Evolutionary conservation across 2,888 invertebrate species (phyloP), one percentile per base, ranked within the genome.

Genomic region (Cryptus viduatorius): DNA sequence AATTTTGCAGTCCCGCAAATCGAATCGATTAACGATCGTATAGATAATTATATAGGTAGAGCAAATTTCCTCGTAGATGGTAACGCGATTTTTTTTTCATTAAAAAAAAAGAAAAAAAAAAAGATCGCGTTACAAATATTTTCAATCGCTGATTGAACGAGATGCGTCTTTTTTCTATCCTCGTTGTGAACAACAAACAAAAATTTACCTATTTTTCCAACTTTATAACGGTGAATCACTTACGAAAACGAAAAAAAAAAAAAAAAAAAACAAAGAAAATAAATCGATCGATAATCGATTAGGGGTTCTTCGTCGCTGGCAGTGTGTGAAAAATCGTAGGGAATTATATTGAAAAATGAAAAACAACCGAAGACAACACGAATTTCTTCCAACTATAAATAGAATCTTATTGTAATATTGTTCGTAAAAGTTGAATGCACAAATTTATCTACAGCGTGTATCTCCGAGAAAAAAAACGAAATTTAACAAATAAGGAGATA

Each of bases 141-240:
- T 48, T 78, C 69, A 56, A 78, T 75, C 56, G 69, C 24, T 65
- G 72, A 69, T 68, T 61, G 68, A 64, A 61, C 71, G 72, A 50
- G 44, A 72, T 61, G 48, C 69, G 68, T 67, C 81, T 81, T 69
- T 84, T 81, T 84, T 72, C 77, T 50, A 77, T 79, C 65, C 84
- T 84, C 81, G 78, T 82, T 84, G 71, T 81, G 84, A 85, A 86
- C 81, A 64, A 19, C 67, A 67, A 31, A 31, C 5, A 61, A 84
- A 84, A 85, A 89, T 87, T 88, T 87, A 90, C 87, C 88, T 92
- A 92, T 91, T 92, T 92, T 92, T 92, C 87, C 91, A 92, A 91
- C 91, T 92, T 92, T 90, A 85, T 91, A 92, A 90, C 86, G 85
- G 86, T 88, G 72, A 67, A 78, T 65, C 37, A 64, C 50, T 73